Conservation (phyloP, 2,888 invertebrate genomes). For the Zhengitettix transpicula region DNA sequence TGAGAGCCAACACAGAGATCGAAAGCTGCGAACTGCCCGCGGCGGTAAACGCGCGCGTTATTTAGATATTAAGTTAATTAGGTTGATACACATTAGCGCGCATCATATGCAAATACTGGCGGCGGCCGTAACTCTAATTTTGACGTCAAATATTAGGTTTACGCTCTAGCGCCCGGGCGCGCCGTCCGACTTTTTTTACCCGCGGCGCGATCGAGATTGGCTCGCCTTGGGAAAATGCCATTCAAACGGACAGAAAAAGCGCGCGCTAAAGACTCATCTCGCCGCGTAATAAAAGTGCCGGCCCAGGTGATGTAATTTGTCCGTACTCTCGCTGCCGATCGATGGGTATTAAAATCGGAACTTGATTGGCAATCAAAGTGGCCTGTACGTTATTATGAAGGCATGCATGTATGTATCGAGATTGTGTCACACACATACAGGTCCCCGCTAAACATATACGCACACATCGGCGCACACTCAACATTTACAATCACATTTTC, state of each 20-base stretch:
- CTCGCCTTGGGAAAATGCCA: neutral
- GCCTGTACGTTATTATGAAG: constrained; percentile 13
- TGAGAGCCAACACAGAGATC: neutral
- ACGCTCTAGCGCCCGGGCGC: neutral
- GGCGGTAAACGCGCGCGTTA: neutral
- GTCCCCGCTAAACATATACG: neutral
- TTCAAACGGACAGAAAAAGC: neutral
- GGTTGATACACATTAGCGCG: neutral
- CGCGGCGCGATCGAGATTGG: neutral
- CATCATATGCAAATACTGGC: neutral
- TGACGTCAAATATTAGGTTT: neutral
- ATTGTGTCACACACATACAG: constrained; percentile 6
- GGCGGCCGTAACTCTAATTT: neutral
- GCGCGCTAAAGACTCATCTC: neutral
- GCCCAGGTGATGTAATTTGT: constrained; percentile 4
- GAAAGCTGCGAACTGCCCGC: neutral
- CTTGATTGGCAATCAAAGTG: constrained; percentile 14
- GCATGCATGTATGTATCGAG: constrained; percentile 9
- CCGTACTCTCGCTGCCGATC: constrained; percentile 4
- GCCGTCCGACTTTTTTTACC: neutral
- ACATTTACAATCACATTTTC: constrained; percentile 11
- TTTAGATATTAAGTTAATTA: neutral
- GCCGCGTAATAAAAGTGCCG: neutral
- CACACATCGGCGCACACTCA: neutral
- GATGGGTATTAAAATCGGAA: constrained; percentile 13